Base-by-base conservation (phyloP, 2,113 vertebrate species). In the Pollachius pollachius region DNA sequence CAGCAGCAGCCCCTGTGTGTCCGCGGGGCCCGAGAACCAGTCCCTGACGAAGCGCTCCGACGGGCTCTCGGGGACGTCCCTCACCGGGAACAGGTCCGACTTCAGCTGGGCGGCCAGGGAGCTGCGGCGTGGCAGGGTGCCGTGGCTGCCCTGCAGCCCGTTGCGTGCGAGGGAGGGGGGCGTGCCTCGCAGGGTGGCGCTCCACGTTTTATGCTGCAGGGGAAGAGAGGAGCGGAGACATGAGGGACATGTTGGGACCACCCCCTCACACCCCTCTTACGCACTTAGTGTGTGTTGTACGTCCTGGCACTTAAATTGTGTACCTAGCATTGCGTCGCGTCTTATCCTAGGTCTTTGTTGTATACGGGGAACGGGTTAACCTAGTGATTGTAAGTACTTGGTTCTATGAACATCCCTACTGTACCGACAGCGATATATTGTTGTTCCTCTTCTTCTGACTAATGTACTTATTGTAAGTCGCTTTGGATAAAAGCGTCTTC, bases 1-100 rank as follows among this genome's bases (percentile, higher is more conserved):
- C 25, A 99, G 89, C 9, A 99, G 85, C 0, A 93, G 30, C 0
- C 95, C 93, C 0, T 96, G 95, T 73, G 94, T 91, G 82, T 98
- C 94, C 0, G 74, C 76, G 0, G 97, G 94, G 69, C 88, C 94
- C 15, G 95, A 95, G 70, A 95, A 92, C 93, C 94, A 94, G 68
- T 96, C 95, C 56, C 84, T 86, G 74, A 96, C 91, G 84, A 92
- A 98, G 16, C 88, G 94, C 56, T 99, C 95, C 5, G 89, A 74
- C 0, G 90, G 94, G 56, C 81, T 91, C 61, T 90, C 86, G 48
- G 70, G 89, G 57, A 79, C 70, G 15, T 90, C 90, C 0, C 85
- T 74, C 0, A 86, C 79, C 69, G 89, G 90, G 0, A 88, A 78
- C 1, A 93, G 89, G 6, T 95, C 95, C 0, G 93, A 84, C 66